phyloP scores from a whole-genome alignment of 2,113 vertebrate species.

The Polypterus senegalus region DNA sequence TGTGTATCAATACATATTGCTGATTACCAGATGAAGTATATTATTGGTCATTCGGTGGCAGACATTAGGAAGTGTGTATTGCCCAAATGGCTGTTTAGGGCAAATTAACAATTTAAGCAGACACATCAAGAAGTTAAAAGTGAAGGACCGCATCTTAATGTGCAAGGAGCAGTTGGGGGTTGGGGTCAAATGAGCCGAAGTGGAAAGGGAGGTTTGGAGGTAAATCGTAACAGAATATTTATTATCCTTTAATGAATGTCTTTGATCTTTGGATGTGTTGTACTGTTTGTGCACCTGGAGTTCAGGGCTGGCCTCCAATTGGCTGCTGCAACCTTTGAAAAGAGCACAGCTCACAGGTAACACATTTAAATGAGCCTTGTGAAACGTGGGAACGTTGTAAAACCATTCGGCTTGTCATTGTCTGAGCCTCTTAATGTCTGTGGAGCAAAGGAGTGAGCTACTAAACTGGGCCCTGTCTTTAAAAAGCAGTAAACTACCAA shows the following conservation, averaged over 20 bases:
- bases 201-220: constrained; percentile 21
- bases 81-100: too few species aligned
- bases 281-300: constrained; percentile 63
- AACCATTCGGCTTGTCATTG: constrained; percentile 13
- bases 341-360: constrained; percentile 37
- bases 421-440: not conserved
- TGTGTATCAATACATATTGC: too few species aligned
- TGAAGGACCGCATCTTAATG: not conserved
- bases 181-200: constrained; percentile 14
- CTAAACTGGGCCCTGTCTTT: too few species aligned
- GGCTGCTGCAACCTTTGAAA: constrained; percentile 27
- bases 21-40: too few species aligned
- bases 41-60: too few species aligned
- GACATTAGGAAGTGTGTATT: too few species aligned
- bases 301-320: constrained; percentile 30
- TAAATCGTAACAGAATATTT: constrained; percentile 22
- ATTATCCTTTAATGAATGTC: constrained; percentile 57
- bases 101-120: too few species aligned
- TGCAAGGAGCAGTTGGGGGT: constrained; percentile 8
- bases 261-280: constrained; percentile 51
- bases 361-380: constrained; percentile 40
- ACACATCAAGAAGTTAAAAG: too few species aligned
- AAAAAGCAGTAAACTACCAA: too few species aligned
- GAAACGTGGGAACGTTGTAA: constrained; percentile 52
- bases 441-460: too few species aligned